Percentiles rank a stretch among this genome's conserved stretches.
Conservation (phyloP, 64 coral and sea anemone genomes). For the Cladopsammia gracilis region DNA sequence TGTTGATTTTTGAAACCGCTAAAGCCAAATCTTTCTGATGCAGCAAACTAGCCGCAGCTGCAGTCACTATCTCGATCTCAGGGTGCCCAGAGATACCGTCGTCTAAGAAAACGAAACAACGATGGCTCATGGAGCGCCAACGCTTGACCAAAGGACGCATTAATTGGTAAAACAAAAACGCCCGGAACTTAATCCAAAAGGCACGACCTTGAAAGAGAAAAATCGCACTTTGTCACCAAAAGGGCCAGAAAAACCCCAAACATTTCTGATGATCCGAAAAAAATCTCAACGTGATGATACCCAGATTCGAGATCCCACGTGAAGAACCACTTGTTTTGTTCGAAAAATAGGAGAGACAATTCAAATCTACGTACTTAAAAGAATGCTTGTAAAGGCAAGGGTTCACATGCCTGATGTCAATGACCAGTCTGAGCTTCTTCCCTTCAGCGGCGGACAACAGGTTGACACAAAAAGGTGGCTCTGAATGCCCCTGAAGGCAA, state of each 20-base stretch:
- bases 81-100: slow-evolving; percentile 3
- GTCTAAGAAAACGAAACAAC: slow-evolving; percentile 23
- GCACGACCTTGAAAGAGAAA: slow-evolving; percentile 56
- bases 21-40: slow-evolving; percentile 51
- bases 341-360: slow-evolving; percentile 50
- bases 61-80: neutral
- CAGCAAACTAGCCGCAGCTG: neutral
- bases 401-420: slow-evolving; percentile 74
- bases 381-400: slow-evolving; percentile 3
- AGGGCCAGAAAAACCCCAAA: slow-evolving; percentile 50
- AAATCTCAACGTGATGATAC: slow-evolving; percentile 54
- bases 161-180: slow-evolving; percentile 38
- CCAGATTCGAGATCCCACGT: slow-evolving; percentile 25
- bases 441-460: slow-evolving; percentile 26
- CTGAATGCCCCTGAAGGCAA: neutral
- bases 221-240: neutral
- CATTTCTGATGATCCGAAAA: slow-evolving; percentile 23
- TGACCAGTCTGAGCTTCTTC: slow-evolving; percentile 69
- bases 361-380: slow-evolving; percentile 64
- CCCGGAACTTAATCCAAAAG: slow-evolving; percentile 34
- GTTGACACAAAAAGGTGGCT: slow-evolving; percentile 45
- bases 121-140: slow-evolving; percentile 25
- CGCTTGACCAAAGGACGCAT: slow-evolving; percentile 26
- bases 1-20: slow-evolving; percentile 7
- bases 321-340: slow-evolving; percentile 38